A percentile compares a stretch with the other conserved stretches of the same genome.
Conservation (phyloP, 2,888 invertebrate genomes). For the Suillia variegata region DNA sequence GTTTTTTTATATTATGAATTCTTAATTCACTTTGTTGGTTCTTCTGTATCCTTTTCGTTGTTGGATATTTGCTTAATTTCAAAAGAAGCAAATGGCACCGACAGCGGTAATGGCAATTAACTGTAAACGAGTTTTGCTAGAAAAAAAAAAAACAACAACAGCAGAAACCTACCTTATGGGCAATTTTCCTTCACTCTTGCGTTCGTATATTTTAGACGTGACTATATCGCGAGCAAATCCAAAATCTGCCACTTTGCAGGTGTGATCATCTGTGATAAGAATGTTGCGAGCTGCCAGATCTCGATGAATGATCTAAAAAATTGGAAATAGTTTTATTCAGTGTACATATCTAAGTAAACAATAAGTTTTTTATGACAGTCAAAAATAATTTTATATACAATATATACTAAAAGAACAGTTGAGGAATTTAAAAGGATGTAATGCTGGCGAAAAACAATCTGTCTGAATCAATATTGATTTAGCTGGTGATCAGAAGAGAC, state of each 20-base stretch:
- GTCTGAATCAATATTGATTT: too few species aligned
- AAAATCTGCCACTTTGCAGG: slow-evolving; percentile 92
- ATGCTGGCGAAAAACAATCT: too few species aligned
- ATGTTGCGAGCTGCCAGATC: slow-evolving; percentile 90
- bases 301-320: slow-evolving; percentile 79
- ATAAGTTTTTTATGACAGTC: too few species aligned
- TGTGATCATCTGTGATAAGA: slow-evolving; percentile 83
- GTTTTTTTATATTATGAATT: neutral
- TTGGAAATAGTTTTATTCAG: neutral
- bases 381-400: too few species aligned
- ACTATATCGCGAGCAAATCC: slow-evolving; percentile 90
- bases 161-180: slow-evolving; percentile 69
- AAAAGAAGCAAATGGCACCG: neutral
- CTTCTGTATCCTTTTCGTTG: neutral
- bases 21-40: neutral
- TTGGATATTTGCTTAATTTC: neutral
- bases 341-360: too few species aligned
- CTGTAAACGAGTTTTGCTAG: slow-evolving; percentile 12
- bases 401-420: neutral
- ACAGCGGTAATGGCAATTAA: slow-evolving; percentile 9
- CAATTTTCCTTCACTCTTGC: slow-evolving; percentile 81
- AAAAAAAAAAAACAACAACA: slow-evolving; percentile 3
- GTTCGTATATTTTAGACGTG: slow-evolving; percentile 85
- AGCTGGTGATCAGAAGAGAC: too few species aligned
- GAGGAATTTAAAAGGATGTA: too few species aligned